Conservation (phyloP, 2,797 vertebrate genomes). For the Cheirogaleus major region DNA sequence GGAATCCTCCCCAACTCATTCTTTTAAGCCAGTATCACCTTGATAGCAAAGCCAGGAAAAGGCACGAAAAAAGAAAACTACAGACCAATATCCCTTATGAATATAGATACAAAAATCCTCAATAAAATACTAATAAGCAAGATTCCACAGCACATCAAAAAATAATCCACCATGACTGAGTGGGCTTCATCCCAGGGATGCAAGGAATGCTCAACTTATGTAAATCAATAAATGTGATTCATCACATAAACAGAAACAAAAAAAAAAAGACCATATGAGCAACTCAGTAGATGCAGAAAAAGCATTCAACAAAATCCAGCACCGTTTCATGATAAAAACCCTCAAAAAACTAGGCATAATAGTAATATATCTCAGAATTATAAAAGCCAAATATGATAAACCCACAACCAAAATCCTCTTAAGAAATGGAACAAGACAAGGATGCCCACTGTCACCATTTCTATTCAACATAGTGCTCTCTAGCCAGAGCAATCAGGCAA, state of each 20-base stretch:
- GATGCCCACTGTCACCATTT: neutral
- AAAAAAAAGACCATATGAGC: neutral
- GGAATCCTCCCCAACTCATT: neutral
- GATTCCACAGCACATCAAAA: neutral
- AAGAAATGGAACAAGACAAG: neutral
- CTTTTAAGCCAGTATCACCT: neutral
- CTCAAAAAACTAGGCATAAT: neutral
- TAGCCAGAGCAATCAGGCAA: neutral
- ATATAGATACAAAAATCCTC: neutral
- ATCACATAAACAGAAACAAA: neutral
- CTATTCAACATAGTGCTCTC: neutral
- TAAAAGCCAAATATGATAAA: neutral
- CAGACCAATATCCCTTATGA: neutral
- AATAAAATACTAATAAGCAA: neutral
- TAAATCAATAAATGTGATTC: neutral
- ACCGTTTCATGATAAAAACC: neutral
- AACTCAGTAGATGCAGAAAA: neutral
- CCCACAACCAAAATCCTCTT: neutral
- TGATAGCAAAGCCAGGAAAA: neutral
- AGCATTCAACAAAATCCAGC: neutral
- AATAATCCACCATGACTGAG: neutral
- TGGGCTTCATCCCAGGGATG: neutral
- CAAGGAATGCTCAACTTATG: neutral
- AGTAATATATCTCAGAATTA: neutral
- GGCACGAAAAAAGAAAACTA: neutral